Conservation (phyloP, 2,797 vertebrate genomes). For the Crenichthys baileyi region DNA sequence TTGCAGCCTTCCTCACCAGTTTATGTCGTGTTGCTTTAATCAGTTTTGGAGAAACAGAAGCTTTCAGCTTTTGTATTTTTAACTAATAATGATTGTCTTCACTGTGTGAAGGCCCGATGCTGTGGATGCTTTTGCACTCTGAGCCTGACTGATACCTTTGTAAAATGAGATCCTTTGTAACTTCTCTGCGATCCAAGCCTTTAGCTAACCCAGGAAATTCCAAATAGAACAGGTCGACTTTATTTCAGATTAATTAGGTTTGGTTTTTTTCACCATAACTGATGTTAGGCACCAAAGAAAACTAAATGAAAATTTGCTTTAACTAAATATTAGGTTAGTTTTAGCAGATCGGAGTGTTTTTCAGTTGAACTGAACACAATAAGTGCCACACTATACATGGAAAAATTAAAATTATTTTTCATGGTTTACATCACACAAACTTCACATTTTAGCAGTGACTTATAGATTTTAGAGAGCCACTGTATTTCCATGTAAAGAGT, state of each 20-base stretch:
- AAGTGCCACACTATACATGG: not conserved
- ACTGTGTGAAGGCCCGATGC: not conserved
- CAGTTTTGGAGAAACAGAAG: not conserved
- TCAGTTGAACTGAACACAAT: not conserved
- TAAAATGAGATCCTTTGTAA: not conserved
- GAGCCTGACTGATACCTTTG: not conserved
- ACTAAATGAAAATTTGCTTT: not conserved
- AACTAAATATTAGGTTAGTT: not conserved
- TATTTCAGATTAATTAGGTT: not conserved
- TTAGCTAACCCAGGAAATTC: not conserved
- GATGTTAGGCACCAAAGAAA: not conserved
- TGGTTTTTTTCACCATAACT: not conserved
- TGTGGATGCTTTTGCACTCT: not conserved
- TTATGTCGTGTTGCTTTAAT: not conserved
- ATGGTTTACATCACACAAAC: not conserved
- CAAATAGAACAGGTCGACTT: not conserved
- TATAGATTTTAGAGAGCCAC: not conserved
- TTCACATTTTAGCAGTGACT: not conserved
- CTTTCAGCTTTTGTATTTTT: not conserved
- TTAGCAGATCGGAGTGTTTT: not conserved
- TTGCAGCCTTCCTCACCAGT: not conserved
- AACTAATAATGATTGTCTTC: not conserved
- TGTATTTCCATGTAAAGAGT: constrained; percentile 12
- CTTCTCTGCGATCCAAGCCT: not conserved
- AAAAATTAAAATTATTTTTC: not conserved